Evolutionary conservation across 1,140 invertebrate genomes (phyloP), one percentile per base, ranked within the genome.

Genomic region (Pseudomyrmex sp.): DNA sequence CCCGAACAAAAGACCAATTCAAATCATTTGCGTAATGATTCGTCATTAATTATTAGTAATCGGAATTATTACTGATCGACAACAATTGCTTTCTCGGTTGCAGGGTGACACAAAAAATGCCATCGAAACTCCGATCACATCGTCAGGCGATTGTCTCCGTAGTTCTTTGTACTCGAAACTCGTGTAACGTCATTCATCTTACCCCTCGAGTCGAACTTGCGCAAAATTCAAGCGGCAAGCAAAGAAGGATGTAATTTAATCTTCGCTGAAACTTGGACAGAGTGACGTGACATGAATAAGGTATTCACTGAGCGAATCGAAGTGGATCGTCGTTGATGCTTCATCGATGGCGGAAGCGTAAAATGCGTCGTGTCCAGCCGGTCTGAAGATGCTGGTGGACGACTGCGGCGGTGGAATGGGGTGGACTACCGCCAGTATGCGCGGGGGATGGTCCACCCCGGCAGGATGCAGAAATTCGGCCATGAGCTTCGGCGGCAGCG

Each of bases 401-500:
- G 93, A 94, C 82, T 93, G 90, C 84, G 92, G 90, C 52, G 89
- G 85, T 75, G 84, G 91, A 58, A 87, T 92, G 89, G 92, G 91
- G 84, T 91, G 92, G 89, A 88, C 89, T 74, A 62, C 89, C 72
- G 88, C 90, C 23, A 85, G 89, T 69, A 89, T 92, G 83, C 90
- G 91, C 52, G 93, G 93, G 58, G 93, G 93, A 75, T 93, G 93
- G 93, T 92, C 90, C 76, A 93, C 92, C 82, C 93, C 92, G 7
- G 91, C 84, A 68, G 92, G 91, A 82, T 93, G 91, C 84, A 92
- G 92, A 79, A 92, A 91, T 87, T 93, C 93, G n/a, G 90, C 91
- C 72, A 92, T 93, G 91, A 93, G 92, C 85, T 93, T 94, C 66
- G 92, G 92, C 12, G 93, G 93, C 68, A 94, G 93, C 72, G 93